Evolutionary conservation across 2,113 vertebrate species (phyloP).

Genomic region (Synchiropus splendidus): DNA sequence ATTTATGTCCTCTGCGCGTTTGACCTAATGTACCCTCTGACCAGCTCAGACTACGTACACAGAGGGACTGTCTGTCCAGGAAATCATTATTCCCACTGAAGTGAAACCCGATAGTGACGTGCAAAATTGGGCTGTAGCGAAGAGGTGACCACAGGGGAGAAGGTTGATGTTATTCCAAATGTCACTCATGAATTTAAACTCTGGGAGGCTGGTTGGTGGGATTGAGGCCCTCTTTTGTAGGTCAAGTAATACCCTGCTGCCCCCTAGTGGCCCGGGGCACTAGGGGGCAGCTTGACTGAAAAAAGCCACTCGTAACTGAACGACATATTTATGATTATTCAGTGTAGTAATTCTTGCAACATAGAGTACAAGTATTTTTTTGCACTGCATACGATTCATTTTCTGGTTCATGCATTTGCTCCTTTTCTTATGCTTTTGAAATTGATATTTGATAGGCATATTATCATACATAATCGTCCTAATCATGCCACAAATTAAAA

Average conservation of each 20-base stretch:
- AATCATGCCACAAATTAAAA: too few relatives aligned
- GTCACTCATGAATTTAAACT: slow-evolving; percentile 20
- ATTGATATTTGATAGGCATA: too few relatives aligned
- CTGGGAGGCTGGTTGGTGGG: slow-evolving; percentile 5
- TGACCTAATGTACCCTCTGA: slow-evolving; percentile 39
- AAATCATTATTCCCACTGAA: slow-evolving; percentile 17
- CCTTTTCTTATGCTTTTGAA: too few relatives aligned
- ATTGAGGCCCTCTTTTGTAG: slow-evolving; percentile 5
- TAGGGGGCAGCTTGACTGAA: too few relatives aligned
- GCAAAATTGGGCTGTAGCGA: background rate
- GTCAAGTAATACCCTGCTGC: slow-evolving; percentile 36
- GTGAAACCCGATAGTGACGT: too few relatives aligned
- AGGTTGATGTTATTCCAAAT: slow-evolving; percentile 29
- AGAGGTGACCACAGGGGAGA: slow-evolving; percentile 1
- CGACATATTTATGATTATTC: too few relatives aligned
- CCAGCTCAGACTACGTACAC: slow-evolving; percentile 22
- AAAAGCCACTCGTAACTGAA: too few relatives aligned
- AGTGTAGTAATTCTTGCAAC: too few relatives aligned
- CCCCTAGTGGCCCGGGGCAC: slow-evolving; percentile 43
- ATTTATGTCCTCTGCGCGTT: slow-evolving; percentile 9
- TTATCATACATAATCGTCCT: too few relatives aligned
- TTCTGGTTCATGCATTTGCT: too few relatives aligned
- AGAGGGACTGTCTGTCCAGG: slow-evolving; percentile 17
- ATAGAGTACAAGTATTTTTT: too few relatives aligned
- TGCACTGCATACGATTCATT: too few relatives aligned